phyloP scores from a whole-genome alignment of 2,888 invertebrate species.

The Ennomos fuscantarius region DNA sequence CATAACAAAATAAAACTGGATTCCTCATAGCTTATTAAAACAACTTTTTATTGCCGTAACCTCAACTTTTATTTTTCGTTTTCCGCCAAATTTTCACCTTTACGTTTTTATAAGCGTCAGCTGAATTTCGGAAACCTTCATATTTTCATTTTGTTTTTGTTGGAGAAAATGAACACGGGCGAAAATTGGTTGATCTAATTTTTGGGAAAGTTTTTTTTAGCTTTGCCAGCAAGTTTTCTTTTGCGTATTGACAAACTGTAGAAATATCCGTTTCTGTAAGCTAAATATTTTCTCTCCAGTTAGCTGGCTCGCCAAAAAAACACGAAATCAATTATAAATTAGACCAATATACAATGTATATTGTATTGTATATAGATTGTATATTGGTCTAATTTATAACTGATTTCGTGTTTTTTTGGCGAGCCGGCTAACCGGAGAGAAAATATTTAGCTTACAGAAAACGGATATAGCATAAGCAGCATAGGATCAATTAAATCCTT shows the following conservation, averaged over 20 bases:
- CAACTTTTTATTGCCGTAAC: conserved; percentile 36
- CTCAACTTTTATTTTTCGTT: conserved; percentile 38
- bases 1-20: conserved; percentile 24
- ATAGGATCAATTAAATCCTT: too few relatives aligned
- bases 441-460: background rate
- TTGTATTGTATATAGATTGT: too few relatives aligned
- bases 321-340: too few relatives aligned
- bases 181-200: conserved; percentile 18
- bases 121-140: conserved; percentile 18
- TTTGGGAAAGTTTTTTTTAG: conserved; percentile 8
- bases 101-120: conserved; percentile 16
- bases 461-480: too few relatives aligned
- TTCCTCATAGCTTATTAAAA: conserved; percentile 36
- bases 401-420: conserved; percentile 31
- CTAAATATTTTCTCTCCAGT: background rate
- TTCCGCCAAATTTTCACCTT: conserved; percentile 33
- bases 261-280: background rate
- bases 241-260: conserved; percentile 3
- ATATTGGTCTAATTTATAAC: too few relatives aligned
- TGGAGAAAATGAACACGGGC: conserved; percentile 16
- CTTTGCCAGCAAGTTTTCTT: conserved; percentile 1
- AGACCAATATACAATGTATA: too few relatives aligned
- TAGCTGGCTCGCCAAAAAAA: background rate
- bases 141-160: conserved; percentile 22
- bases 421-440: background rate